Conservation (phyloP, 2,888 invertebrate genomes). For the Spisula subtruncata region DNA sequence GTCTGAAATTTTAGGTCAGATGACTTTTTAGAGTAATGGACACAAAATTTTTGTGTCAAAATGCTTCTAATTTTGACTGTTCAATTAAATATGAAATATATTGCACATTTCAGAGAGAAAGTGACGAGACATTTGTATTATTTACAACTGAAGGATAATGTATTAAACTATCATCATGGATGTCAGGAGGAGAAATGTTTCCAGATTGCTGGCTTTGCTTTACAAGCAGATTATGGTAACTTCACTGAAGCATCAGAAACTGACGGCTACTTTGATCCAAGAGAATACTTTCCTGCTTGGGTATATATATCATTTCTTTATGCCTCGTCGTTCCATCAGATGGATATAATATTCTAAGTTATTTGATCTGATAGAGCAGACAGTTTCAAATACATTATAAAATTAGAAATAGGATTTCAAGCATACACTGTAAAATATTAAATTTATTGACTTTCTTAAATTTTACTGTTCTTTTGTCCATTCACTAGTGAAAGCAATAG, state of each 20-base stretch:
- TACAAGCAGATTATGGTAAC: conserved; percentile 97
- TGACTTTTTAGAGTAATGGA: no score
- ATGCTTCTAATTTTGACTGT: background rate
- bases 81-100: background rate
- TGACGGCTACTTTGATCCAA: conserved; percentile 92
- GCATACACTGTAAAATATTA: no score
- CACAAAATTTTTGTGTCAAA: no score
- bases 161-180: conserved; percentile 88
- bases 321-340: no score
- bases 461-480: no score
- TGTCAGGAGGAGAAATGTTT: conserved; percentile 89
- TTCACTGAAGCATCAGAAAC: conserved; percentile 90
- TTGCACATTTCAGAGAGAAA: conserved; percentile 91
- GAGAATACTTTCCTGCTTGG: conserved; percentile 94
- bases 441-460: no score
- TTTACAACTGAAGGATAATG: conserved; percentile 96
- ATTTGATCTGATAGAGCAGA: no score
- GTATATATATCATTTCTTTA: conserved; percentile 79
- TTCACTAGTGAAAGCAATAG: no score
- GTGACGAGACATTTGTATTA: conserved; percentile 97
- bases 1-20: no score
- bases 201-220: conserved; percentile 94
- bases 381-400: no score
- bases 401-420: no score
- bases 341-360: no score